These are phyloP conservation scores for Nasua narica DNA, from an alignment of 2,797 vertebrate species.

Conservation along the genomic window DNA sequence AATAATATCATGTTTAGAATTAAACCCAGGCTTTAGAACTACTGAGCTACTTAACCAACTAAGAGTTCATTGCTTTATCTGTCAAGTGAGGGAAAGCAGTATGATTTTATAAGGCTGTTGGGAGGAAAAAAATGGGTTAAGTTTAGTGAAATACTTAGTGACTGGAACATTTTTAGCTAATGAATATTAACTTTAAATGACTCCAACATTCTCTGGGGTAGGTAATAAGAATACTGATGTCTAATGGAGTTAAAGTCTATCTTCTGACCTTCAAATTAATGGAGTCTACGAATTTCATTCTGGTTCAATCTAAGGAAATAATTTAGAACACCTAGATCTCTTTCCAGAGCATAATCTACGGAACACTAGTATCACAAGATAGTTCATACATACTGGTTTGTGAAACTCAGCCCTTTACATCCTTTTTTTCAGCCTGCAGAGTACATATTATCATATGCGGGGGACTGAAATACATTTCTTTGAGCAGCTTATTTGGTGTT, in stretches of 20 bases:
- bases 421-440: neutral
- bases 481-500: neutral
- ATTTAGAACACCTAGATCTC: neutral
- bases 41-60: neutral
- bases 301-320: neutral
- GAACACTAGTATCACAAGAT: neutral
- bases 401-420: neutral
- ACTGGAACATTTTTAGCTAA: neutral
- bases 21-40: neutral
- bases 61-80: neutral
- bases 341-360: neutral
- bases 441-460: neutral
- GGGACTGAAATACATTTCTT: neutral
- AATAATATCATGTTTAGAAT: neutral
- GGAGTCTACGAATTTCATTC: neutral
- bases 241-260: neutral
- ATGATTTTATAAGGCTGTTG: neutral
- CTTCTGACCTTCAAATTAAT: neutral
- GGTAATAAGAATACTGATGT: neutral
- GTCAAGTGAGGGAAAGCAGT: neutral
- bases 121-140: neutral
- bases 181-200: neutral
- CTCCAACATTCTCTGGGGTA: neutral
- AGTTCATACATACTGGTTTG: neutral
- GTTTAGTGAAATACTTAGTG: neutral